A percentile compares a stretch with the other conserved stretches of the same genome.
phyloP scores from a whole-genome alignment of 2,113 vertebrate genomes.

The Trachemys scripta region DNA sequence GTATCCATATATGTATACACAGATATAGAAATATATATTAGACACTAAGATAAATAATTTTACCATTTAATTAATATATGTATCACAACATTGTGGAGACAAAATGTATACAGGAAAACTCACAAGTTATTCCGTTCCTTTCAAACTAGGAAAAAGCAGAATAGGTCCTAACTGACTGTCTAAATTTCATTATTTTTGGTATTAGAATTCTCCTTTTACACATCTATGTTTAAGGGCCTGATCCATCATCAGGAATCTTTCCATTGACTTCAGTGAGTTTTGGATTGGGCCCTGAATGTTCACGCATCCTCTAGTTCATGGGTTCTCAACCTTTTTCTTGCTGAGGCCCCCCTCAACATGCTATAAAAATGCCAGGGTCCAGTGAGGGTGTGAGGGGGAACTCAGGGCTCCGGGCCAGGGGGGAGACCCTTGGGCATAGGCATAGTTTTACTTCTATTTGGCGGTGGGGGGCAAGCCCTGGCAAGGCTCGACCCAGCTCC shows the following conservation, averaged over 20 bases:
- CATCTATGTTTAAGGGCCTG: background rate
- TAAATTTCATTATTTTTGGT: background rate
- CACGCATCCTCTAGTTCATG: background rate
- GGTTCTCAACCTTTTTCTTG: too few relatives aligned
- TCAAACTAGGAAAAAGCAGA: background rate
- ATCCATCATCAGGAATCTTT: background rate
- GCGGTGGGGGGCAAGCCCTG: too few relatives aligned
- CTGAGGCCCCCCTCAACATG: too few relatives aligned
- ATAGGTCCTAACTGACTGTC: background rate
- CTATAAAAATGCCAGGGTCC: too few relatives aligned
- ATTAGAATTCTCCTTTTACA: fast-evolving
- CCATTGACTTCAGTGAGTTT: fast-evolving
- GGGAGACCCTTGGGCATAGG: too few relatives aligned
- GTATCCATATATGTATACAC: fast-evolving
- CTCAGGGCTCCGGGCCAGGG: too few relatives aligned
- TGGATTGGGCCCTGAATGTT: background rate
- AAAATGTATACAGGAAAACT: fast-evolving
- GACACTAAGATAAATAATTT: background rate
- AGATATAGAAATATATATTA: background rate
- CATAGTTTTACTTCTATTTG: too few relatives aligned
- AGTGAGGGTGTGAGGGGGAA: too few relatives aligned
- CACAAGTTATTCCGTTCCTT: fast-evolving
- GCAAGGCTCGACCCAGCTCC: too few relatives aligned
- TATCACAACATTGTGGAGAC: background rate
- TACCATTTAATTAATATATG: background rate